Evolutionary conservation across 2,113 vertebrate genomes (phyloP).

Genomic region (Menidia beryllina): DNA sequence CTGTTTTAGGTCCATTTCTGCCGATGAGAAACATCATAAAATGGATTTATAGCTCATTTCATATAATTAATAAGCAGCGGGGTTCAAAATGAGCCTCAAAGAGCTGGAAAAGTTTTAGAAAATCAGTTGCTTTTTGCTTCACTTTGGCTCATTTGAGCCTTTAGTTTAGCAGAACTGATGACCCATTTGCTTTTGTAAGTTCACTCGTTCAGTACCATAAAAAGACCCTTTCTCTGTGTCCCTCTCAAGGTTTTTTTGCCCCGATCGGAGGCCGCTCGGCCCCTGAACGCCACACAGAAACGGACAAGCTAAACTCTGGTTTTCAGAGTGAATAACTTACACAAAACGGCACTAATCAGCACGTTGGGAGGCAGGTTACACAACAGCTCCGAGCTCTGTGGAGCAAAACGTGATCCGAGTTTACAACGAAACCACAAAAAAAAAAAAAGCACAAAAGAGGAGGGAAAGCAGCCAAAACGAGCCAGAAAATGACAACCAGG

Average conservation of each 20-base stretch:
- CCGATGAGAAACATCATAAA: conserved; percentile 1
- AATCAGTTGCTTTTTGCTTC: background rate
- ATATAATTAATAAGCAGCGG: background rate
- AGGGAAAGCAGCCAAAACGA: conserved; percentile 57
- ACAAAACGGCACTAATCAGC: conserved; percentile 47
- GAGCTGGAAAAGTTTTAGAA: background rate
- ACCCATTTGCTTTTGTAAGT: conserved; percentile 17
- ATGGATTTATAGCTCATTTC: too few relatives aligned
- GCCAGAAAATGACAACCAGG: conserved; percentile 67
- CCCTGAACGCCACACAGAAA: too few relatives aligned
- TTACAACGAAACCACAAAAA: conserved; percentile 14
- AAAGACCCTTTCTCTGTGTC: conserved; percentile 40
- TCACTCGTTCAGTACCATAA: conserved; percentile 42
- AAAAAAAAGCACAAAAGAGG: conserved; percentile 47
- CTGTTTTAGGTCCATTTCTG: background rate
- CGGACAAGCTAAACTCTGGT: conserved; percentile 32
- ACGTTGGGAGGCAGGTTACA: conserved; percentile 50
- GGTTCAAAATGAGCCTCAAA: conserved; percentile 5
- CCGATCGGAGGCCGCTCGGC: conserved; percentile 14
- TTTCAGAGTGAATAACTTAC: background rate
- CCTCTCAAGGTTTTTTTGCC: too few relatives aligned
- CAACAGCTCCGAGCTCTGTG: conserved; percentile 37
- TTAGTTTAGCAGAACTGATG: background rate
- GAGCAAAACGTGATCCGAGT: conserved; percentile 48
- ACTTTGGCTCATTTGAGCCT: background rate